Evolutionary conservation across 2,888 invertebrate genomes (phyloP).

Genomic region (Amblyjoppa proteus): DNA sequence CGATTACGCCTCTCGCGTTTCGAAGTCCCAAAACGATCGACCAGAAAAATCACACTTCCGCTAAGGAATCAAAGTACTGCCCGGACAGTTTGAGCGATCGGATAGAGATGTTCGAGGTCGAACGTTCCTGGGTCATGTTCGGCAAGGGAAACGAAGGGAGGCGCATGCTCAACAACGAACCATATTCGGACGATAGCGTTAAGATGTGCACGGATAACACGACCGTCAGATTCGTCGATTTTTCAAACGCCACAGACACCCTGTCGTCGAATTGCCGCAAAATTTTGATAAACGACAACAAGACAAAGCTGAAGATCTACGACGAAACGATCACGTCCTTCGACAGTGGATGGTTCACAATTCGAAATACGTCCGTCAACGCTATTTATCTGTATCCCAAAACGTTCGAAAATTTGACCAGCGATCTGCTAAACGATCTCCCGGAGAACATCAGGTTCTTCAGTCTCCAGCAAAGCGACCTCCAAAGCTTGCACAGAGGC

Average conservation of each 20-base stretch:
- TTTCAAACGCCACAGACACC: too few species aligned
- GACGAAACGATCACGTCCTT: conserved; percentile 65
- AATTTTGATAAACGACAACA: conserved; percentile 58
- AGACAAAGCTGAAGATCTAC: conserved; percentile 65
- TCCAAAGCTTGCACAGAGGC: not conserved
- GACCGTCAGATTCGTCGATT: conserved; percentile 45
- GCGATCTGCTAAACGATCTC: conserved; percentile 74
- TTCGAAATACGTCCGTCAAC: conserved; percentile 65
- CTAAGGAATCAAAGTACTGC: not conserved
- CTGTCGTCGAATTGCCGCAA: conserved; percentile 65
- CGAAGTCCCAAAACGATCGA: not conserved
- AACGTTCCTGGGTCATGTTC: not conserved
- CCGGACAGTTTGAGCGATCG: conserved; percentile 67
- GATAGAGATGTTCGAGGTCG: conserved; percentile 32
- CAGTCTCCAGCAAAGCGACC: conserved; percentile 55
- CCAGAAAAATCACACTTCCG: too few species aligned
- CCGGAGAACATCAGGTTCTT: conserved; percentile 71
- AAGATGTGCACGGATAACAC: conserved; percentile 72
- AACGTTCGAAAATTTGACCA: conserved; percentile 74
- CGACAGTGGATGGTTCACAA: conserved; percentile 75
- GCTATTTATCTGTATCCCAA: conserved; percentile 73
- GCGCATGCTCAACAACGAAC: too few species aligned
- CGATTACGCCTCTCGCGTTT: not conserved
- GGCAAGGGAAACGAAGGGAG: too few species aligned
- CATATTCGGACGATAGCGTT: conserved; percentile 27